These are phyloP conservation scores for Thamnophis elegans DNA, from an alignment of 2,797 vertebrate species.

Conservation along the genomic window DNA sequence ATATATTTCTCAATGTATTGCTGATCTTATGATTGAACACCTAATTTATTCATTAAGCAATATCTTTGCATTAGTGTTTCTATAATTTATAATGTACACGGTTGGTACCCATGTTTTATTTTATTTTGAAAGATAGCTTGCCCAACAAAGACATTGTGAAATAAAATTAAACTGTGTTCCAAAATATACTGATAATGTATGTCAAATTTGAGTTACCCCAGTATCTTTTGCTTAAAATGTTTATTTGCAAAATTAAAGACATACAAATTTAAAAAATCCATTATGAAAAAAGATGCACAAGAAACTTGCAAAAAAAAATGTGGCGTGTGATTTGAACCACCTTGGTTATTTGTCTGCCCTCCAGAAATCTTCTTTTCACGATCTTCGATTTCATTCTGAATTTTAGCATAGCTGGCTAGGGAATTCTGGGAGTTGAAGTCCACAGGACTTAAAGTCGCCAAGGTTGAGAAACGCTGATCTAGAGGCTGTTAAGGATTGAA, in stretches of 20 bases:
- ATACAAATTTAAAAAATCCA: neutral
- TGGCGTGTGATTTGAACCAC: neutral
- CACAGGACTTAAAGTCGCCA: no score
- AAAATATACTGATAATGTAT: neutral
- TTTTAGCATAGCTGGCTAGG: neutral
- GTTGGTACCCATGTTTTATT: conserved; percentile 5
- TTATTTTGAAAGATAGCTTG: conserved; percentile 15
- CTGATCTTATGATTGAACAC: conserved; percentile 5
- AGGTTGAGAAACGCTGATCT: no score
- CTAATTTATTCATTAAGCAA: conserved; percentile 28
- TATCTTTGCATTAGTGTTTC: neutral
- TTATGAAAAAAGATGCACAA: neutral
- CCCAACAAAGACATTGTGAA: neutral
- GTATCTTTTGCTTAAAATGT: neutral
- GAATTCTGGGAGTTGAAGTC: no score
- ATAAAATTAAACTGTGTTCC: neutral
- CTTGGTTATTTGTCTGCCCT: neutral
- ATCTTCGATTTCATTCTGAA: neutral
- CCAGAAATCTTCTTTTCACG: neutral
- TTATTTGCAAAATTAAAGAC: neutral
- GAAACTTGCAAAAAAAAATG: no score
- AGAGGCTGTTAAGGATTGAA: neutral
- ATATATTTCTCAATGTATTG: conserved; percentile 6
- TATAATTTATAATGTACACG: neutral
- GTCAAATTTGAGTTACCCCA: neutral